phyloP scores from a whole-genome alignment of 1,140 invertebrate species.

The Trichomalopsis sarcophagae region DNA sequence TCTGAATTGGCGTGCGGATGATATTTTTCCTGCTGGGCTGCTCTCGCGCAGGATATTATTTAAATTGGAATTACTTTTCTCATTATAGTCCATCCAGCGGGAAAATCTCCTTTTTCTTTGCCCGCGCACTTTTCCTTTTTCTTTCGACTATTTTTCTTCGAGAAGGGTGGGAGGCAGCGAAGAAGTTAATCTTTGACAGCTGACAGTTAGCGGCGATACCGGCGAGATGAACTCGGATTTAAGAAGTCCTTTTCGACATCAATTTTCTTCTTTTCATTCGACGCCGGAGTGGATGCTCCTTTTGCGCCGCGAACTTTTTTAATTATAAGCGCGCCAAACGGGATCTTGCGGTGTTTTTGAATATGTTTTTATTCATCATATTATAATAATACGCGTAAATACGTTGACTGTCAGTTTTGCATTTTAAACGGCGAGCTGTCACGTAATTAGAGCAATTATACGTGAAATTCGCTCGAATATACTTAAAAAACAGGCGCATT shows the following conservation, averaged over 20 bases:
- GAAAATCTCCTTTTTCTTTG: slow-evolving; percentile 71
- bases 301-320: slow-evolving; percentile 27
- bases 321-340: not conserved
- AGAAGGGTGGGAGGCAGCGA: not conserved
- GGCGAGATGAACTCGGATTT: slow-evolving; percentile 25
- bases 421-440: too few relatives aligned
- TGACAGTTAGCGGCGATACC: slow-evolving; percentile 56
- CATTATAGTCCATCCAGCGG: slow-evolving; percentile 72
- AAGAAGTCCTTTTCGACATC: not conserved
- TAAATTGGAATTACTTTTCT: slow-evolving; percentile 76
- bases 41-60: slow-evolving; percentile 70
- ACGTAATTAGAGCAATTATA: too few relatives aligned
- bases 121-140: slow-evolving; percentile 30
- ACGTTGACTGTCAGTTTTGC: too few relatives aligned
- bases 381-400: not conserved
- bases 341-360: not conserved
- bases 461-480: too few relatives aligned
- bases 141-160: slow-evolving; percentile 53
- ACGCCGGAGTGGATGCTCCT: not conserved
- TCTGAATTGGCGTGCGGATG: slow-evolving; percentile 58
- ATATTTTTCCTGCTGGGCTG: slow-evolving; percentile 66
- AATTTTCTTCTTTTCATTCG: slow-evolving; percentile 20
- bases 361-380: too few relatives aligned
- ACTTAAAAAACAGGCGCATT: too few relatives aligned
- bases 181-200: slow-evolving; percentile 67